Base-by-base conservation (phyloP, 1,140 invertebrate species). In the Trachymyrmex septentrionalis region DNA sequence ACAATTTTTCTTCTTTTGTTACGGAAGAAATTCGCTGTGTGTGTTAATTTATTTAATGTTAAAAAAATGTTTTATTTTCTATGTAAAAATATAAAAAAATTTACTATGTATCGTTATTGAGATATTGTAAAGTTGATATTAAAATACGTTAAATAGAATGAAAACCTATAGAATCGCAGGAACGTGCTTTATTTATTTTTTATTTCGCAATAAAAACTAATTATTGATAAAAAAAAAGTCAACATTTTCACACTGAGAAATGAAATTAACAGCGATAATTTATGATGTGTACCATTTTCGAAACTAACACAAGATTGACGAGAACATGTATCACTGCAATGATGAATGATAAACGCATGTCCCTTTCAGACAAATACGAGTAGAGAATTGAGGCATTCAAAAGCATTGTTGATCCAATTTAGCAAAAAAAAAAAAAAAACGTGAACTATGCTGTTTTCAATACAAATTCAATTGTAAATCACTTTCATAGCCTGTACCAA, bases 401-500 rank as follows among this genome's bases (percentile, higher is more conserved):
- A 73, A 59, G 38, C 80, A 73, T 84, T 59, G 69, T 72, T 84
- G 78, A 81, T 84, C 55, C 53, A 84, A 73, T 84, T 84, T 61
- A 44, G 14, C 55, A 19, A 21, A 72, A 72, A 82, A 82, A 75
- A n/a, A n/a, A 30, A 30, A 64, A 82, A 82, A n/a, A 9, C 57
- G 53, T 44, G 67, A 73, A n/a, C 67, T 73, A 21, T 48, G 50
- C 21, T 24, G 30, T 59, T 73, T 61, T 57, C 67, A 21, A 84
- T 73, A 73, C 73, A 50, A 84, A 73, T 84, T 84, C 69, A 59
- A 82, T 82, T 72, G 80, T 82, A 82, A 82, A 82, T 82, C 80
- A 82, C 67, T 82, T 82, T 21, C 80, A 16, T 82, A 16, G 19
- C 55, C 80, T 73, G 48, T 57, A 71, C 16, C 66, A 50, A 61